A percentile compares a stretch with the other conserved stretches of the same genome.
Conservation (phyloP, 1,140 invertebrate genomes). For the Anoplolepis gracilipes region DNA sequence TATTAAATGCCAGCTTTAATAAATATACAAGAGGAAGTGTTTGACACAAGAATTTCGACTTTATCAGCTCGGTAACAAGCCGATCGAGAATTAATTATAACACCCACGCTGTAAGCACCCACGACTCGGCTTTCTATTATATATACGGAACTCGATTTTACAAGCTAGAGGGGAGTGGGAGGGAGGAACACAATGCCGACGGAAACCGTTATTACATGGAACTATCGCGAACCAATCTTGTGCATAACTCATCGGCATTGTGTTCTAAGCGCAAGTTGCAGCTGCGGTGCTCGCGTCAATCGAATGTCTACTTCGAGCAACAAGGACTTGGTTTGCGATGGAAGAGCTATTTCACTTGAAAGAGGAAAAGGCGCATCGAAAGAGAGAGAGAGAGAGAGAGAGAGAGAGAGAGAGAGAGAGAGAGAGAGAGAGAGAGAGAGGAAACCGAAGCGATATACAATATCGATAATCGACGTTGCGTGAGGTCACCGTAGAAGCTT, state of each 20-base stretch:
- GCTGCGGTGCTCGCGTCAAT: slow-evolving; percentile 34
- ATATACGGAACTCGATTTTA: slow-evolving; percentile 18
- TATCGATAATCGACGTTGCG: slow-evolving; percentile 59
- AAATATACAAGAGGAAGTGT: too few species aligned
- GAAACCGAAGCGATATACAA: slow-evolving; percentile 4
- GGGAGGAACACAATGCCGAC: slow-evolving; percentile 23
- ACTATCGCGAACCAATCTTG: slow-evolving; percentile 43
- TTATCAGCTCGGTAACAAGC: slow-evolving; percentile 2
- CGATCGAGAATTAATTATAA: slow-evolving; percentile 32
- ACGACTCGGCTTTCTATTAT: slow-evolving; percentile 26
- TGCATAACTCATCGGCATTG: slow-evolving; percentile 57
- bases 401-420: not conserved
- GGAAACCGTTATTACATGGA: slow-evolving; percentile 44
- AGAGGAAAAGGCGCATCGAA: slow-evolving; percentile 6
- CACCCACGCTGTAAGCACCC: not conserved
- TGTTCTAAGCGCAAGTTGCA: slow-evolving; percentile 30
- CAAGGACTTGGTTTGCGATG: not conserved
- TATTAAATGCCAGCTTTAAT: too few species aligned
- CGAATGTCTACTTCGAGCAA: slow-evolving; percentile 1
- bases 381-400: not conserved
- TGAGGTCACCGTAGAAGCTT: slow-evolving; percentile 24
- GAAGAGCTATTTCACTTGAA: not conserved
- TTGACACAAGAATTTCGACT: too few species aligned
- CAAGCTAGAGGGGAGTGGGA: not conserved
- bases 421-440: not conserved